Evolutionary conservation across 2,113 vertebrate genomes (phyloP).

Genomic region (Australoheros scitulus): DNA sequence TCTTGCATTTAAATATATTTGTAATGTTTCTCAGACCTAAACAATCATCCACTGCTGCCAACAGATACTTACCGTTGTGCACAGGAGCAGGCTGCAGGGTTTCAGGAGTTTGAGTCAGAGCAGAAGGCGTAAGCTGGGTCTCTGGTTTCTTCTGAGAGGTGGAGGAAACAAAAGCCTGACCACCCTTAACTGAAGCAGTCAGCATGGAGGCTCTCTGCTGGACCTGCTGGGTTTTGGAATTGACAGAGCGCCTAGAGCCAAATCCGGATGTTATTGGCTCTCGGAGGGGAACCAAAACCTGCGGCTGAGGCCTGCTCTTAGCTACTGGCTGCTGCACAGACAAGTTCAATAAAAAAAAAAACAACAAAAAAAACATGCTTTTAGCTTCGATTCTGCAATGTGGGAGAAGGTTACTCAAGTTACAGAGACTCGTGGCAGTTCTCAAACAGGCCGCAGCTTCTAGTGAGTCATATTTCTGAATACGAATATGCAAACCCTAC

Average conservation of each 20-base stretch:
- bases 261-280: conserved; percentile 24
- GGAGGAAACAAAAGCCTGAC: conserved; percentile 64
- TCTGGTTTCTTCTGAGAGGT: conserved; percentile 31
- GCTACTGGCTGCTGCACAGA: conserved; percentile 35
- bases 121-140: not conserved
- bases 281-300: conserved; percentile 66
- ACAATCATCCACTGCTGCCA: not conserved
- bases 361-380: not conserved
- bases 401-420: not conserved
- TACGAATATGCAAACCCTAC: not conserved
- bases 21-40: not conserved
- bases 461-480: not conserved
- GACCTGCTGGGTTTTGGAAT: conserved; percentile 50
- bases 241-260: not conserved
- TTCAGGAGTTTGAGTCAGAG: not conserved
- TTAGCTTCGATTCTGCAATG: not conserved
- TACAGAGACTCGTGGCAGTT: not conserved
- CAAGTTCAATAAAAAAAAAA: not conserved
- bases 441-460: not conserved
- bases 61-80: conserved; percentile 65
- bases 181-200: conserved; percentile 61
- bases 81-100: conserved; percentile 26
- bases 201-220: conserved; percentile 63
- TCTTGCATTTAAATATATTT: not conserved
- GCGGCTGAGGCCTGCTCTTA: conserved; percentile 67